A percentile compares a stretch with the other conserved stretches of the same genome.
phyloP scores from a whole-genome alignment of 2,888 invertebrate species.

The Hybos culiciformis region DNA sequence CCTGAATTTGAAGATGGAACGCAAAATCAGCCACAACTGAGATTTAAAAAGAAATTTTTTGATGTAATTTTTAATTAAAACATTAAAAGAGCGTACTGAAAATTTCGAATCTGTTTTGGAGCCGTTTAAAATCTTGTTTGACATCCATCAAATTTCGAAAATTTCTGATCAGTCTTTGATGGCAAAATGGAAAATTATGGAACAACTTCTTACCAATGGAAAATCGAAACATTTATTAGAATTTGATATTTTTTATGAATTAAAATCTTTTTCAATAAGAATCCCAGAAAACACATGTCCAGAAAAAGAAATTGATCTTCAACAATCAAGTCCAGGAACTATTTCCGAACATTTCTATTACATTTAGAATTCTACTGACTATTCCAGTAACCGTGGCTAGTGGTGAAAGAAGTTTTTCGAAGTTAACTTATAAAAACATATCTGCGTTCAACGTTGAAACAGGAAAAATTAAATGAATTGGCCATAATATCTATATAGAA shows the following conservation, averaged over 20 bases:
- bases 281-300: not conserved
- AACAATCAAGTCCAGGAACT: not conserved
- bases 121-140: not conserved
- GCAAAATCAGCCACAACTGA: not conserved
- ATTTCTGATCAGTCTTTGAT: not conserved
- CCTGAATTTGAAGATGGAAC: too few relatives aligned
- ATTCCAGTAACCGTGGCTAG: slow-evolving; percentile 3
- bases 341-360: slow-evolving; percentile 1
- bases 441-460: not conserved
- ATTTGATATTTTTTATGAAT: not conserved
- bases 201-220: not conserved
- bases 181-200: not conserved
- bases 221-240: not conserved
- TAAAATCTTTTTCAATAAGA: not conserved
- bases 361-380: not conserved
- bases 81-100: not conserved
- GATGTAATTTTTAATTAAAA: not conserved
- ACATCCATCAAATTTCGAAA: not conserved
- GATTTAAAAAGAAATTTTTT: not conserved
- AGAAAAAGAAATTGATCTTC: not conserved
- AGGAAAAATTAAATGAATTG: not conserved
- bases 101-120: not conserved
- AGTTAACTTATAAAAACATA: slow-evolving; percentile 4
- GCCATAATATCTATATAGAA: too few relatives aligned
- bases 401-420: slow-evolving; percentile 3